phyloP scores from a whole-genome alignment of 2,113 vertebrate species.

The Eclectus roratus region DNA sequence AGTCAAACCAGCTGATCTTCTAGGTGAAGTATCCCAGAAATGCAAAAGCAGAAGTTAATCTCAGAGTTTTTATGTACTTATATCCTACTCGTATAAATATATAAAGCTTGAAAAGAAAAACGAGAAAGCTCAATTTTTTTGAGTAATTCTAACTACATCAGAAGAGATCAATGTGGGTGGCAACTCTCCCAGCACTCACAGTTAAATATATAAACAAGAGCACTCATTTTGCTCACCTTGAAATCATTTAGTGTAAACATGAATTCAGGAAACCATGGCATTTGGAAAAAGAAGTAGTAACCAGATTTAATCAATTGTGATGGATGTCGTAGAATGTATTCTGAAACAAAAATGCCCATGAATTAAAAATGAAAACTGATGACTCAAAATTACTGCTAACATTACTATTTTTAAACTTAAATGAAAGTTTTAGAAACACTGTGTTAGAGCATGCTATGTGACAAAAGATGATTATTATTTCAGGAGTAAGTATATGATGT shows the following conservation, averaged over 20 bases:
- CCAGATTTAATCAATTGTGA: conserved; percentile 95
- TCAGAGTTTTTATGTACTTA: not conserved
- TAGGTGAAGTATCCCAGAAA: not conserved
- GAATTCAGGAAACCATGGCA: conserved; percentile 95
- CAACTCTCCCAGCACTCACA: conserved; percentile 23
- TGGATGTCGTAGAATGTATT: conserved; percentile 92
- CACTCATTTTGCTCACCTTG: conserved; percentile 84
- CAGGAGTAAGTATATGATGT: conserved; percentile 10
- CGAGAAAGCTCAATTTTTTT: not conserved
- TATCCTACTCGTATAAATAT: not conserved
- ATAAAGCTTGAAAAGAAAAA: not conserved
- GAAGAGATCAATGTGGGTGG: not conserved
- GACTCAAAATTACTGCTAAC: conserved; percentile 37
- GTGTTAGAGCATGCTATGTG: not conserved
- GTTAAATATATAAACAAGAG: conserved; percentile 53
- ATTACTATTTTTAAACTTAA: conserved; percentile 36
- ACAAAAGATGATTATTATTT: conserved; percentile 23
- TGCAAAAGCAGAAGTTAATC: not conserved
- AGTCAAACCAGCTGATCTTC: not conserved
- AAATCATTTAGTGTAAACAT: conserved; percentile 98
- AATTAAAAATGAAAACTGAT: conserved; percentile 68
- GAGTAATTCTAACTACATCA: not conserved
- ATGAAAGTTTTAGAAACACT: conserved; percentile 31
- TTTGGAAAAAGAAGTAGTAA: conserved; percentile 98
- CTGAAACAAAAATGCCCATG: conserved; percentile 80